A percentile compares a stretch with the other conserved stretches of the same genome.
These are phyloP conservation scores for Carettochelys insculpta DNA, from an alignment of 2,113 vertebrate genomes.

Conservation along the genomic window DNA sequence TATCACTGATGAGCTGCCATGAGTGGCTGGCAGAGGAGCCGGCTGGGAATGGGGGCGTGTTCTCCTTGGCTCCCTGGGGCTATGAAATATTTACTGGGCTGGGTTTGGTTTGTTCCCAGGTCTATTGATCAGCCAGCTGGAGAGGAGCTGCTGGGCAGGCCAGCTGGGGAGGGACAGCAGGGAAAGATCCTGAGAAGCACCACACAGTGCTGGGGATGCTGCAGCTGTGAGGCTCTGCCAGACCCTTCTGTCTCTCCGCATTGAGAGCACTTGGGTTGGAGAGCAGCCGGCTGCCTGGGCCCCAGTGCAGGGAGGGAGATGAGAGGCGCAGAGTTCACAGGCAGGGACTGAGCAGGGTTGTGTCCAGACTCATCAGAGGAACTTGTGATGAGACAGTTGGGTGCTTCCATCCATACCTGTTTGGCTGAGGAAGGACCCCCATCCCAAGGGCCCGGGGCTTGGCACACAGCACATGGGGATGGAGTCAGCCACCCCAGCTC, in stretches of 20 bases:
- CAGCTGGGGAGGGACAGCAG: background rate
- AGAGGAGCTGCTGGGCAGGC: background rate
- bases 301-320: background rate
- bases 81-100: slow-evolving; percentile 77
- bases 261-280: background rate
- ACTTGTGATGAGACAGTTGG: background rate
- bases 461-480: background rate
- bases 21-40: slow-evolving; percentile 44
- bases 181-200: background rate
- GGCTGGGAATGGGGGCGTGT: slow-evolving; percentile 24
- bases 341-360: background rate
- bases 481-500: background rate
- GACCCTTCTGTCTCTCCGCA: background rate
- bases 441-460: background rate
- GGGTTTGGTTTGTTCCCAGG: slow-evolving; percentile 63
- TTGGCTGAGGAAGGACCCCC: background rate
- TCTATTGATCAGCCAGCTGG: slow-evolving; percentile 46
- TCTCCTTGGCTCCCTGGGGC: slow-evolving; percentile 56
- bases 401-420: background rate
- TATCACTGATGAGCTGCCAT: slow-evolving; percentile 40
- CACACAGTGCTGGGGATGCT: background rate
- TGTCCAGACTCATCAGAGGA: background rate
- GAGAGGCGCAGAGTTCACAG: background rate
- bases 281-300: background rate
- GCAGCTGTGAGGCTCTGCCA: accelerated